Conservation (phyloP, 1,140 invertebrate genomes). For the Gonioctena quinquepunctata region DNA sequence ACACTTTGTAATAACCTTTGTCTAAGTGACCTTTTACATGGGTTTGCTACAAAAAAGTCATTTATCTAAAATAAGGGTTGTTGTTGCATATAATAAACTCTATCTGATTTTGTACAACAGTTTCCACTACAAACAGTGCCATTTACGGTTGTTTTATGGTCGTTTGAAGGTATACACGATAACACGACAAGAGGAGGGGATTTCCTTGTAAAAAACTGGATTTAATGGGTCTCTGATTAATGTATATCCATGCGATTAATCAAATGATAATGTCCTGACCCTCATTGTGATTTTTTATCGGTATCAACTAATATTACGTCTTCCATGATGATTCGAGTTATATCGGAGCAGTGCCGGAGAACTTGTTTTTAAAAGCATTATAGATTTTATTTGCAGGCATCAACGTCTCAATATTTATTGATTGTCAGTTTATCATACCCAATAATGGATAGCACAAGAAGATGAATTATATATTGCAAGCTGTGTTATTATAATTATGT, state of each 20-base stretch:
- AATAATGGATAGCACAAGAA: too few species aligned
- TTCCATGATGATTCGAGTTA: background rate
- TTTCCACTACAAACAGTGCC: slow-evolving; percentile 34
- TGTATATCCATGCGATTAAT: background rate
- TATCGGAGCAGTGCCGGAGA: background rate
- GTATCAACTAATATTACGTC: background rate
- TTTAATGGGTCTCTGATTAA: background rate
- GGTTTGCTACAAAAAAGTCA: slow-evolving; percentile 51
- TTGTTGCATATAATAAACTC: slow-evolving; percentile 44
- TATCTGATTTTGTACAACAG: slow-evolving; percentile 39
- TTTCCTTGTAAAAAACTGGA: background rate
- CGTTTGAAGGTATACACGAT: slow-evolving; percentile 15
- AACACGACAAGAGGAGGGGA: background rate
- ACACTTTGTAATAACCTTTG: slow-evolving; percentile 55
- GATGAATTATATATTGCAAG: too few species aligned
- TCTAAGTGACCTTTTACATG: slow-evolving; percentile 53
- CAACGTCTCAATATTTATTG: too few species aligned
- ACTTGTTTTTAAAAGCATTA: too few species aligned
- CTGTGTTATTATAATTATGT: too few species aligned
- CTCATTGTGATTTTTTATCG: background rate
- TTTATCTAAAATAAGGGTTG: slow-evolving; percentile 54
- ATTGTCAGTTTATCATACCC: too few species aligned
- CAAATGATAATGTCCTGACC: background rate
- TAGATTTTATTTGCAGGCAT: too few species aligned
- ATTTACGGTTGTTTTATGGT: slow-evolving; percentile 30